Evolutionary conservation across 2,113 vertebrate genomes (phyloP), one percentile per base, ranked within the genome.

Genomic region (Solea senegalensis): DNA sequence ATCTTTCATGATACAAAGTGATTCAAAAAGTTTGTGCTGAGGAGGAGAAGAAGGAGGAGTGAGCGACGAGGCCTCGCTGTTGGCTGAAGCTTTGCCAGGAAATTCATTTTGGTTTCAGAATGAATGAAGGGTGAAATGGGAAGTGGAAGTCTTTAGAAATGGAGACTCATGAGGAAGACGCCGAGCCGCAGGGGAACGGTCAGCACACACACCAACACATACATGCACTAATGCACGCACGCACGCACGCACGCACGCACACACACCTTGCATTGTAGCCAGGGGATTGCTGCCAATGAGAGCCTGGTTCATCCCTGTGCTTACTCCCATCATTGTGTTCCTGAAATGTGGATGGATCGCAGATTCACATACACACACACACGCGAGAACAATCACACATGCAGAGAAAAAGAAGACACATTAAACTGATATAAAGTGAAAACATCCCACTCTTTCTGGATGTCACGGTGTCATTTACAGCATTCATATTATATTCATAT

Each of bases 241-340:
- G 51, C 57, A 64, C 27, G 15, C 53, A 50, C 39, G 5, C n/a
- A 72, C 43, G 14, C 63, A 74, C 51, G 5, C 61, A 76, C 90
- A 95, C 95, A 91, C 90, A 97, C 96, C 96, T 96, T 97, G 95
- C 91, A 97, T 96, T 87, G 95, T 96, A 87, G 95, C 95, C 94
- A 97, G 90, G 77, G 95, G 94, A 90, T 94, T 96, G 92, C 90
- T 94, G 86, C 95, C 91, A 88, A 96, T 94, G 78, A 97, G 94
- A 74, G 95, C 94, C 85, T 94, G 93, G 93, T 93, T 96, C 92
- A 96, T 95, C 91, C 95, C 95, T 86, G 95, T 94, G 94, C 94
- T 94, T 92, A 96, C 94, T 93, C 94, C 94, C 91, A 96, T 94
- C 94, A 96, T 91, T 91, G 95, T 93, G 93, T 94, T 96, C 94